phyloP scores from a whole-genome alignment of 1,140 invertebrate species.

The Aphelenchoides avenae region DNA sequence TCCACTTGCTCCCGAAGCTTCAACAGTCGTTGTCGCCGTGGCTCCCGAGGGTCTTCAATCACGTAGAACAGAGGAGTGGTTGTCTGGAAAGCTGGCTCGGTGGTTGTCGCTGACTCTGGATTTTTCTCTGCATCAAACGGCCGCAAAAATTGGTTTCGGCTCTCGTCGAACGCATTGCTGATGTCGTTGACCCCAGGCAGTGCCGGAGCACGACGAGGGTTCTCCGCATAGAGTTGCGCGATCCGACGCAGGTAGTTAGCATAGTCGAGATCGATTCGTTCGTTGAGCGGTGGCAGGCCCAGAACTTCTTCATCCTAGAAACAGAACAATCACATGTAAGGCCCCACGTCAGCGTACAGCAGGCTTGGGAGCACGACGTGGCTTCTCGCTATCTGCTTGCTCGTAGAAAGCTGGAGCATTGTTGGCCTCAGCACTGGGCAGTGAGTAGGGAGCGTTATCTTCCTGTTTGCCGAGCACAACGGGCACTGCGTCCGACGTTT shows the following conservation, averaged over 20 bases:
- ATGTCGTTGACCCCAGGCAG: conserved; percentile 6
- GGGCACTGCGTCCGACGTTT: background rate
- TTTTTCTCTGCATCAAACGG: background rate
- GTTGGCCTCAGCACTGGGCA: background rate
- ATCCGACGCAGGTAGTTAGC: too few species aligned
- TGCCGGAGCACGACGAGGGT: conserved; percentile 5
- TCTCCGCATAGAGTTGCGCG: too few species aligned
- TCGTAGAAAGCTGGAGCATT: background rate
- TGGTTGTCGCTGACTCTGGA: background rate
- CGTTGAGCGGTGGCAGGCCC: too few species aligned
- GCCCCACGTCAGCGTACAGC: too few species aligned
- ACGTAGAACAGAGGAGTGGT: conserved; percentile 50
- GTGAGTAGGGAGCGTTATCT: too few species aligned
- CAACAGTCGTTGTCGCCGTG: conserved; percentile 31
- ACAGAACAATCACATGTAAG: too few species aligned
- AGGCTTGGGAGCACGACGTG: too few species aligned
- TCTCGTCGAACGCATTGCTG: background rate
- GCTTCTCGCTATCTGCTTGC: too few species aligned
- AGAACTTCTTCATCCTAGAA: too few species aligned
- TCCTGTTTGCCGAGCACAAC: background rate
- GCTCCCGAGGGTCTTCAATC: conserved; percentile 47
- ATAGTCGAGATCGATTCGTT: background rate
- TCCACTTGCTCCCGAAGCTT: conserved; percentile 15
- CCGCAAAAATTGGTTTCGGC: conserved; percentile 17
- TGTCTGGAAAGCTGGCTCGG: conserved; percentile 3